Percentiles rank a stretch among this genome's conserved stretches.
Evolutionary conservation across 2,113 vertebrate genomes (phyloP).

Genomic region (Pipa parva): DNA sequence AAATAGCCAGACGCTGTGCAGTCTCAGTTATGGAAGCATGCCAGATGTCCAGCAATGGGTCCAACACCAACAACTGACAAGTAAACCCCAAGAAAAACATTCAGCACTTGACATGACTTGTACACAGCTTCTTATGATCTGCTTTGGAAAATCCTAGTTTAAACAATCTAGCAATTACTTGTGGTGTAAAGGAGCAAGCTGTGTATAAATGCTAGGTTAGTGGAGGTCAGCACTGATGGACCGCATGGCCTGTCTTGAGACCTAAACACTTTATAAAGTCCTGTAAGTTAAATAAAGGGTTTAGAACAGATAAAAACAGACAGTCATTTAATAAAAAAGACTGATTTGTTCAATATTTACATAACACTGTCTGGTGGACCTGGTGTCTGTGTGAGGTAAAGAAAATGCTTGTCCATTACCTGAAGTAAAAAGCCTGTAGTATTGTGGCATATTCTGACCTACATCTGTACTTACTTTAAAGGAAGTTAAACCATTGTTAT

Average conservation of each 20-base stretch:
- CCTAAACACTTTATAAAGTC: conserved; percentile 41
- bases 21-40: conserved; percentile 28
- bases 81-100: conserved; percentile 22
- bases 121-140: background rate
- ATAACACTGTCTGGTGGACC: conserved; percentile 8
- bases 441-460: no score
- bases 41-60: conserved; percentile 31
- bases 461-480: no score
- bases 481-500: no score
- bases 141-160: conserved; percentile 34
- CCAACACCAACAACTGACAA: conserved; percentile 19
- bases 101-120: conserved; percentile 14
- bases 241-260: conserved; percentile 20
- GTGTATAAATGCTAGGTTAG: conserved; percentile 34
- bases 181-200: conserved; percentile 22
- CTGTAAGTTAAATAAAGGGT: conserved; percentile 33
- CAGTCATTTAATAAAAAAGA: conserved; percentile 22
- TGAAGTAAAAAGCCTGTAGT: background rate
- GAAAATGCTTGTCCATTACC: background rate
- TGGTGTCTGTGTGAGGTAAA: conserved; percentile 13
- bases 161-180: conserved; percentile 37
- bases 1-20: conserved; percentile 24
- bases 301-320: conserved; percentile 31
- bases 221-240: conserved; percentile 24
- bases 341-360: conserved; percentile 36